Evolutionary conservation across 2,888 invertebrate genomes (phyloP), one percentile per base, ranked within the genome.

Genomic region (Trichacis sp.): DNA sequence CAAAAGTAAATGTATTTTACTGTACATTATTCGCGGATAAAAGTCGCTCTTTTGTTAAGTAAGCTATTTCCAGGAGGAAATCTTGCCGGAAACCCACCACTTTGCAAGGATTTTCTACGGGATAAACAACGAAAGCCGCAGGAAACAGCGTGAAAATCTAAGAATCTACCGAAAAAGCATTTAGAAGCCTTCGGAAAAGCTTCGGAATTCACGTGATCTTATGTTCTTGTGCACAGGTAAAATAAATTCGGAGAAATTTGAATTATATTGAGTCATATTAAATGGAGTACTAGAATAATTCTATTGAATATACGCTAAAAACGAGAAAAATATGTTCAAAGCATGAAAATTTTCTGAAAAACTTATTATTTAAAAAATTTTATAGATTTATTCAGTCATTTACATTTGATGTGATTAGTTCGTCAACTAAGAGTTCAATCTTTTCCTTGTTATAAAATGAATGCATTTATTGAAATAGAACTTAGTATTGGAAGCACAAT

Each of bases 61-160:
- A 64, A 71, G 66, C 64, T 64, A 60, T 68, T 68, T 71, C 69
- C 62, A 56, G 47, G 59, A 64, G 69, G 61, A 68, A 64, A 66
- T 62, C 53, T 60, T 52, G 68, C 66, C 69, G 71, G 71, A 71
- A 71, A 68, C 69, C 68, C 56, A 68, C 69, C 71, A 71, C 69
- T 71, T 64, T 69, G 68, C 68, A 56, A 69, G 68, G 69, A 69
- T 71, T 71, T 71, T 69, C 71, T 67, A 63, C 69, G 64, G 71
- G 68, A 71, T 69, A 68, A 71, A 69, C 69, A 71, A 68, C 62
- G 59, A 65, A 68, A 69, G 64, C 67, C 55, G 64, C 59, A 66
- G 69, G 64, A 68, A 69, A 64, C 67, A 49, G 65, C 47, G 19
- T 36, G 46, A 42, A 68, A 64, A 68, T 53, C 46, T 48, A 49